These are phyloP conservation scores for Rhamnusium bicolor DNA, from an alignment of 2,888 invertebrate species.

Conservation along the genomic window DNA sequence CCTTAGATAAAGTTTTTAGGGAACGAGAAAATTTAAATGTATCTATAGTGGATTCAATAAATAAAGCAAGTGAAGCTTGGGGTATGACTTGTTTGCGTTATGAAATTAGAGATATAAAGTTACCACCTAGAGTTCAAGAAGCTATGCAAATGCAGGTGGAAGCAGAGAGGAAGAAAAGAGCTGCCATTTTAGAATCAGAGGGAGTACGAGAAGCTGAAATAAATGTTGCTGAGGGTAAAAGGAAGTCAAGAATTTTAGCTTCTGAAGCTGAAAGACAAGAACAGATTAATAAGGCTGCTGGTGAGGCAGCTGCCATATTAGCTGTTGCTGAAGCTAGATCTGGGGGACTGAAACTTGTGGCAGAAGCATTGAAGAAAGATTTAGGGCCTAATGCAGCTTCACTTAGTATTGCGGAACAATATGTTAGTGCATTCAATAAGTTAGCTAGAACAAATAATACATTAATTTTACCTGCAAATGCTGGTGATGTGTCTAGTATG, in stretches of 20 bases:
- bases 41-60: constrained; percentile 95
- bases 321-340: constrained; percentile 95
- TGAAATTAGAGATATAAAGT: constrained; percentile 92
- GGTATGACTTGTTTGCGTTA: constrained; percentile 97
- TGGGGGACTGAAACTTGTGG: constrained; percentile 84
- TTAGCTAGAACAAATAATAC: constrained; percentile 96
- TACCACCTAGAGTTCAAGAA: constrained; percentile 94
- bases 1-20: constrained; percentile 95
- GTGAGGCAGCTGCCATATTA: constrained; percentile 92
- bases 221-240: constrained; percentile 97
- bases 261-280: constrained; percentile 96
- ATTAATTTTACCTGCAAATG: constrained; percentile 92
- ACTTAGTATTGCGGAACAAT: constrained; percentile 94
- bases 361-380: constrained; percentile 74
- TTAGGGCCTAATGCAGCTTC: constrained; percentile 93
- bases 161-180: constrained; percentile 96
- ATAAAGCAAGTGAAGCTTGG: constrained; percentile 99
- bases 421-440: constrained; percentile 94
- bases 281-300: constrained; percentile 93
- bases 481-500: constrained; percentile 84
- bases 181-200: constrained; percentile 97
- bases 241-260: constrained; percentile 90
- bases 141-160: constrained; percentile 99
- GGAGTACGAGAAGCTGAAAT: constrained; percentile 93
- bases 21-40: constrained; percentile 97